A percentile compares a stretch with the other conserved stretches of the same genome.
Conservation (phyloP, 1,140 invertebrate species). For the Hermetia illucens region DNA sequence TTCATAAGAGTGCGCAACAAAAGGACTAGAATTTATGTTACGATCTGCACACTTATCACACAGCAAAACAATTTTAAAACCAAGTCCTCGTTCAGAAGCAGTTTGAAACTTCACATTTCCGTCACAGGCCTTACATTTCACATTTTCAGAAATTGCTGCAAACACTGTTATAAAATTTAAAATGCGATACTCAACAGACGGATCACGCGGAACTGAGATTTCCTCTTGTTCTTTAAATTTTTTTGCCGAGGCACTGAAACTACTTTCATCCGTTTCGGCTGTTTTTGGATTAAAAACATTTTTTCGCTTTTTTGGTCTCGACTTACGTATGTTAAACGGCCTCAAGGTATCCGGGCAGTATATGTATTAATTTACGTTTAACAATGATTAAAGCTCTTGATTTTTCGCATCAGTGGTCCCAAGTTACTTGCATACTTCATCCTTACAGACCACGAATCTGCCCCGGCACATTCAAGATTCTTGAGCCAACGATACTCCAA, state of each 20-base stretch:
- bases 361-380: too few relatives aligned
- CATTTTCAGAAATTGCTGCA: neutral
- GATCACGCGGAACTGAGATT: conserved; percentile 2
- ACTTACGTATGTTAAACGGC: too few relatives aligned
- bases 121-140: conserved; percentile 1
- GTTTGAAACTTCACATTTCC: neutral
- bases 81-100: neutral
- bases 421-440: too few relatives aligned
- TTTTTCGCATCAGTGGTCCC: too few relatives aligned
- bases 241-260: conserved; percentile 1
- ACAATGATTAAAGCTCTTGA: too few relatives aligned
- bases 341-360: too few relatives aligned
- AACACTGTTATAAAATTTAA: conserved; percentile 3
- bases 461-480: too few relatives aligned
- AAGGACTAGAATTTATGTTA: conserved; percentile 1
- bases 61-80: conserved; percentile 1
- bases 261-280: conserved; percentile 3
- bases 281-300: conserved; percentile 3
- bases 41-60: neutral
- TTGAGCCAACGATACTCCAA: too few relatives aligned
- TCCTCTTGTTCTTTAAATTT: conserved; percentile 2
- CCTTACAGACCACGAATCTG: too few relatives aligned
- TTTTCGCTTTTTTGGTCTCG: too few relatives aligned
- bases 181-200: too few relatives aligned
- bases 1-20: neutral